Percentiles rank a stretch among this genome's conserved stretches.
These are phyloP conservation scores for Apamea crenata DNA, from an alignment of 2,888 invertebrate species.

Conservation along the genomic window DNA sequence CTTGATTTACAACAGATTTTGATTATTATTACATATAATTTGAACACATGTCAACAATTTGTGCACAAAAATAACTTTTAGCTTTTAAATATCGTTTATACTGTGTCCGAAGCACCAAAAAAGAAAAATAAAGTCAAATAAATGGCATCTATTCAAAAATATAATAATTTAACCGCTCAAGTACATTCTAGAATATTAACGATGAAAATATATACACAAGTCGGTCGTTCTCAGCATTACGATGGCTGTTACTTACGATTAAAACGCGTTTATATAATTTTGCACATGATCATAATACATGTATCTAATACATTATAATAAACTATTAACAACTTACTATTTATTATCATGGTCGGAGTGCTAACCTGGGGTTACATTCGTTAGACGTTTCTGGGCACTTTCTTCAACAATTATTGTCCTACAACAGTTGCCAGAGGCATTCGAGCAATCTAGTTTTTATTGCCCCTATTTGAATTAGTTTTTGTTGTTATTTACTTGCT, in stretches of 20 bases:
- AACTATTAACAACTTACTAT: conserved; percentile 90
- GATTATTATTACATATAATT: conserved; percentile 68
- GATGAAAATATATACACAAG: conserved; percentile 83
- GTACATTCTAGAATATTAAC: conserved; percentile 69
- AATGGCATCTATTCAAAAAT: conserved; percentile 76
- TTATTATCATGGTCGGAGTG: conserved; percentile 76
- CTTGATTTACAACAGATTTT: conserved; percentile 66
- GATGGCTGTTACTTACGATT: conserved; percentile 63
- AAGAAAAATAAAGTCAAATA: conserved; percentile 67
- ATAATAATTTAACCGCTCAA: conserved; percentile 74
- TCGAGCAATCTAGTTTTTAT: background rate
- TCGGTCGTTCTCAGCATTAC: conserved; percentile 65
- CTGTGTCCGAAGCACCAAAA: conserved; percentile 77
- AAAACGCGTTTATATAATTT: conserved; percentile 82
- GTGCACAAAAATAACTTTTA: conserved; percentile 75
- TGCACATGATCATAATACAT: conserved; percentile 85
- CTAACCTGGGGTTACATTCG: conserved; percentile 51
- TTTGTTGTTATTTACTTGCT: conserved; percentile 2
- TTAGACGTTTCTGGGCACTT: conserved; percentile 14
- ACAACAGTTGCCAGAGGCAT: background rate
- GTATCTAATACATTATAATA: conserved; percentile 84
- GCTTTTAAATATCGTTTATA: conserved; percentile 46
- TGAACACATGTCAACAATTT: conserved; percentile 79
- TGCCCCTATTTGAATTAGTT: conserved; percentile 8
- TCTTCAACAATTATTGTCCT: background rate